Percentiles rank a stretch among this genome's conserved stretches.
These are phyloP conservation scores for Lithophane leautieri DNA, from an alignment of 2,888 invertebrate species.

Conservation along the genomic window DNA sequence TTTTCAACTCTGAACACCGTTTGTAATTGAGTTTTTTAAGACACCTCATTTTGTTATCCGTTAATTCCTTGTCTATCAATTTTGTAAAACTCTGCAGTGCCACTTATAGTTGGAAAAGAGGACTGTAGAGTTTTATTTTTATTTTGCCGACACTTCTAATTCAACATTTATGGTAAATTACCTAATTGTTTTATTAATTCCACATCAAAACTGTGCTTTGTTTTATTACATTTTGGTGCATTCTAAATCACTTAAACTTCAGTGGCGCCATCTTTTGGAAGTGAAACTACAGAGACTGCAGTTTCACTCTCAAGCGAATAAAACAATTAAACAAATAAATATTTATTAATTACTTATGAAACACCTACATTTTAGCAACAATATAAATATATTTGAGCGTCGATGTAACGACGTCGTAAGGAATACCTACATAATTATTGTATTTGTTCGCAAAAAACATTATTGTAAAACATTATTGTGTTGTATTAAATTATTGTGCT, in stretches of 20 bases:
- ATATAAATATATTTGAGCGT: conserved; percentile 38
- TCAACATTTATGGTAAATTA: neutral
- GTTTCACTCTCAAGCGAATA: neutral
- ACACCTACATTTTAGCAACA: conserved; percentile 23
- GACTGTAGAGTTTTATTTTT: neutral
- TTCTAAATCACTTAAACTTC: neutral
- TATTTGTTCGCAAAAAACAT: conserved; percentile 50
- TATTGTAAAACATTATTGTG: conserved; percentile 65
- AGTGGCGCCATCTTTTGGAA: neutral
- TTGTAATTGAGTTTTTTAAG: neutral
- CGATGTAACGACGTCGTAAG: conserved; percentile 26
- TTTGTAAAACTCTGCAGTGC: neutral
- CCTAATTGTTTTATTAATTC: neutral
- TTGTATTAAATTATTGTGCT: conserved; percentile 73
- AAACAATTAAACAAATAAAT: neutral
- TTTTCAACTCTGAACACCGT: neutral
- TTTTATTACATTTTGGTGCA: neutral
- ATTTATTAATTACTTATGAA: conserved; percentile 1
- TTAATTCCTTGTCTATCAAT: neutral
- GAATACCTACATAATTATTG: conserved; percentile 12
- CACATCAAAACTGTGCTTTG: neutral
- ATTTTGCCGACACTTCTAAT: no score
- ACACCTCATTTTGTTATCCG: neutral
- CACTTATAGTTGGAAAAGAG: neutral
- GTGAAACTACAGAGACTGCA: conserved; percentile 21